These are phyloP conservation scores for Myotis myotis DNA, from an alignment of 2,797 vertebrate species.

Conservation along the genomic window DNA sequence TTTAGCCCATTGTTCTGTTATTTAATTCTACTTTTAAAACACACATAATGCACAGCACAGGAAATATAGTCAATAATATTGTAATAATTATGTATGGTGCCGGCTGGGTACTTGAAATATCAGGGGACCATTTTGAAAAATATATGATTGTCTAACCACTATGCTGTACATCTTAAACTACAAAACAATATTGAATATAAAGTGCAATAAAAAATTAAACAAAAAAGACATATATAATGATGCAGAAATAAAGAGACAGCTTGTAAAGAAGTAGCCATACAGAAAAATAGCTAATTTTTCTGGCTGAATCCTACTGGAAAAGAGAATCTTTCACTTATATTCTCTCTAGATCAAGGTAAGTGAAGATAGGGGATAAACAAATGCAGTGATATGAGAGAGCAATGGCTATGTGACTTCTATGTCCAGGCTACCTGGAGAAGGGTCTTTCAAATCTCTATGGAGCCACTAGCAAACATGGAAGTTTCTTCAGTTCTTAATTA, in stretches of 20 bases:
- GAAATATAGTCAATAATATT: background rate
- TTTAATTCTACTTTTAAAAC: background rate
- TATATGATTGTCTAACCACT: background rate
- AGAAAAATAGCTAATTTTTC: background rate
- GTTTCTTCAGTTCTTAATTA: background rate
- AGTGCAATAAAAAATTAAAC: background rate
- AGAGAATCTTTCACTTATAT: background rate
- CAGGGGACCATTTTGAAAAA: background rate
- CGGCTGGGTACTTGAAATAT: background rate
- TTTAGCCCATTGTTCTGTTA: background rate
- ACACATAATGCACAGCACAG: background rate
- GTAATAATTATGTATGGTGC: background rate
- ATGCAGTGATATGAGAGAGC: background rate
- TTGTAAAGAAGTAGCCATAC: background rate
- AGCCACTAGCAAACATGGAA: background rate
- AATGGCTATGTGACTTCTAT: background rate
- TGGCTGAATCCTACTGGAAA: background rate
- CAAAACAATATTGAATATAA: background rate
- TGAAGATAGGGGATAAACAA: background rate
- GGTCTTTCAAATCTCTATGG: background rate
- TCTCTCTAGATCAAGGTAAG: background rate
- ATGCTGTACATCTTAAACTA: background rate
- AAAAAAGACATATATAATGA: background rate
- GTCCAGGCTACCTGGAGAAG: background rate
- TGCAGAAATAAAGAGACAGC: background rate